These are phyloP conservation scores for Fissipunctia ypsillon DNA, from an alignment of 2,888 invertebrate genomes.

Conservation along the genomic window DNA sequence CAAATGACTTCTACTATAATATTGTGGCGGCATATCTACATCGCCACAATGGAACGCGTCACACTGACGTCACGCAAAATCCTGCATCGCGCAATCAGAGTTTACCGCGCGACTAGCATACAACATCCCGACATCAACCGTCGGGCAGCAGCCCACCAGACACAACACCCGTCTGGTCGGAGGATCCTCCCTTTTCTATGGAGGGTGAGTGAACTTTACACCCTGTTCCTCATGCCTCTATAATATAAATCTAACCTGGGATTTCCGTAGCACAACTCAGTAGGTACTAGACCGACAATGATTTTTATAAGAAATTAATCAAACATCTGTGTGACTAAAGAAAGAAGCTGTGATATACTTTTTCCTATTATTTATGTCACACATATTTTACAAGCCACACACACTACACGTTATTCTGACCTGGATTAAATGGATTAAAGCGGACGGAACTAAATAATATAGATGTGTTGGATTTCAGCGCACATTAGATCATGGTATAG, in stretches of 20 bases:
- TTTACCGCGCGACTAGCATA: too few relatives aligned
- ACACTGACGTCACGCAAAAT: too few relatives aligned
- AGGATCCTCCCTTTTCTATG: too few relatives aligned
- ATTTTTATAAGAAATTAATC: neutral
- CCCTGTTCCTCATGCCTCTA: too few relatives aligned
- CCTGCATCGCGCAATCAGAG: too few relatives aligned
- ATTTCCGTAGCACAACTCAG: neutral
- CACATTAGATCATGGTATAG: neutral
- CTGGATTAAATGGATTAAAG: constrained; percentile 1
- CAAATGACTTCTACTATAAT: too few relatives aligned
- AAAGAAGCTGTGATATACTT: neutral
- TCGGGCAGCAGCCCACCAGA: too few relatives aligned
- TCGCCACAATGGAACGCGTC: too few relatives aligned
- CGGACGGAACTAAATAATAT: constrained; percentile 2
- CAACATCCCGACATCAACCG: too few relatives aligned
- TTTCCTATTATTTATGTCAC: neutral
- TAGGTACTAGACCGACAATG: neutral
- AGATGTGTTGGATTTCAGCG: neutral
- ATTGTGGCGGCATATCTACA: too few relatives aligned
- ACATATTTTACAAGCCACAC: neutral
- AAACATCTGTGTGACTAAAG: neutral
- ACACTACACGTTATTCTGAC: neutral
- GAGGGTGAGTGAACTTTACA: too few relatives aligned
- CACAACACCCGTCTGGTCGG: too few relatives aligned
- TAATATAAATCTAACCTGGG: neutral